Evolutionary conservation across 2,797 vertebrate species (phyloP).

Genomic region (Peromyscus aztecus): DNA sequence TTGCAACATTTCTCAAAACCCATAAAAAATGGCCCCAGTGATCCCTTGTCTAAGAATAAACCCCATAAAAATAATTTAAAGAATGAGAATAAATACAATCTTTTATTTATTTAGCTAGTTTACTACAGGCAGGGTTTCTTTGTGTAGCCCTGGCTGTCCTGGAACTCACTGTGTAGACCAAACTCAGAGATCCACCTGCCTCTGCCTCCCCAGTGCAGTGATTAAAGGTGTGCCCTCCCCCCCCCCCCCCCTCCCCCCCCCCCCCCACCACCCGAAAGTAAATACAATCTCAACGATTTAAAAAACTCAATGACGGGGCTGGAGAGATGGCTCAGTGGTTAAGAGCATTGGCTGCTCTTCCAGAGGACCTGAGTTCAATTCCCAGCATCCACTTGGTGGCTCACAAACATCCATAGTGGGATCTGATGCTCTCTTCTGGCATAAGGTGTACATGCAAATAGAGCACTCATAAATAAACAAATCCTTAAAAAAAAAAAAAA

Average conservation of each 20-base stretch:
- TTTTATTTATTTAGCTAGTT: too few relatives aligned
- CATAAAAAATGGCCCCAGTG: conserved; percentile 9
- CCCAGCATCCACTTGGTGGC: too few relatives aligned
- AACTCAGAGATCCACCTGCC: neutral
- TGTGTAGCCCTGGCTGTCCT: neutral
- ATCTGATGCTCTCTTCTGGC: too few relatives aligned
- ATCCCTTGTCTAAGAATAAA: conserved; percentile 51
- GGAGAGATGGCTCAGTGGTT: too few relatives aligned
- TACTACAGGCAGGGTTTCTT: neutral
- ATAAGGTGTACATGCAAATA: too few relatives aligned
- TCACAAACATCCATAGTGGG: too few relatives aligned
- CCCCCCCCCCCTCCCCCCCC: too few relatives aligned
- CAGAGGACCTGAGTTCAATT: too few relatives aligned
- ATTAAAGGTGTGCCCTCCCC: neutral
- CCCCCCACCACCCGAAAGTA: neutral
- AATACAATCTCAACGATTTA: conserved; percentile 4
- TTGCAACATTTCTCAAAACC: neutral
- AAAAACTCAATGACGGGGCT: neutral
- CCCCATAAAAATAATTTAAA: neutral
- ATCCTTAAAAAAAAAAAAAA: too few relatives aligned
- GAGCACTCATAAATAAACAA: too few relatives aligned
- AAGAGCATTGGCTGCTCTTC: too few relatives aligned
- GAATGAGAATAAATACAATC: conserved; percentile 15
- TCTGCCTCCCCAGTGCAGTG: neutral
- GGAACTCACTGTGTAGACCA: neutral